A percentile compares a stretch with the other conserved stretches of the same genome.
phyloP scores from a whole-genome alignment of 2,888 invertebrate species.

The Zeuzera pyrina region DNA sequence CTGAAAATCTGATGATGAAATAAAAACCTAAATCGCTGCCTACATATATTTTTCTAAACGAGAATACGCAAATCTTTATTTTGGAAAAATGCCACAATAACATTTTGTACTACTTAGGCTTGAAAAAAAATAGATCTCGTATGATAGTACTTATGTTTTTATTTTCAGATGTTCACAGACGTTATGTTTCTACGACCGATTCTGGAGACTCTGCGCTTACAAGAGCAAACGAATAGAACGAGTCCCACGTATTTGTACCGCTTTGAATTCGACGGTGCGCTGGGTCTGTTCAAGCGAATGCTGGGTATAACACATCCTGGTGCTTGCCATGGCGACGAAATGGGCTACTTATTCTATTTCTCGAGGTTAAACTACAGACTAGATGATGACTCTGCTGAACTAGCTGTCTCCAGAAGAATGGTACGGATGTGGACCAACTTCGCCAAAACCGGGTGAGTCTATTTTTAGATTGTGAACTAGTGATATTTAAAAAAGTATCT shows the following conservation, averaged over 20 bases:
- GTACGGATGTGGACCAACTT: constrained; percentile 78
- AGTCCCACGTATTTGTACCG: constrained; percentile 75
- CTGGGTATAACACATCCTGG: constrained; percentile 74
- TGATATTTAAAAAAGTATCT: no score
- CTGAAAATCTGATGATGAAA: no score
- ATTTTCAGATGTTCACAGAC: constrained; percentile 72
- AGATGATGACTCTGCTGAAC: constrained; percentile 72
- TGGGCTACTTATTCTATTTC: constrained; percentile 77
- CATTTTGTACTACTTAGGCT: no score
- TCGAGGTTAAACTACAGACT: constrained; percentile 74
- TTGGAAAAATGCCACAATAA: no score
- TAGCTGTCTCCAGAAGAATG: constrained; percentile 73
- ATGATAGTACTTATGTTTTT: no score
- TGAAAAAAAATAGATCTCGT: no score
- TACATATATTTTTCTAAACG: no score
- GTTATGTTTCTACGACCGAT: constrained; percentile 75
- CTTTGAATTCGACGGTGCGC: constrained; percentile 75
- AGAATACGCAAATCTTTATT: no score
- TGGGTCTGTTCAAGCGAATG: constrained; percentile 76
- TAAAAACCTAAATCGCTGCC: no score
- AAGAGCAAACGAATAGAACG: constrained; percentile 45
- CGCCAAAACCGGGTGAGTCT: constrained; percentile 74
- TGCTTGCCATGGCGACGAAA: constrained; percentile 76
- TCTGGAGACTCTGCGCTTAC: constrained; percentile 62
- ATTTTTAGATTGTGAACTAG: no score